Evolutionary conservation across 2,113 vertebrate species (phyloP), one percentile per base, ranked within the genome.

Genomic region (Perccottus glenii): DNA sequence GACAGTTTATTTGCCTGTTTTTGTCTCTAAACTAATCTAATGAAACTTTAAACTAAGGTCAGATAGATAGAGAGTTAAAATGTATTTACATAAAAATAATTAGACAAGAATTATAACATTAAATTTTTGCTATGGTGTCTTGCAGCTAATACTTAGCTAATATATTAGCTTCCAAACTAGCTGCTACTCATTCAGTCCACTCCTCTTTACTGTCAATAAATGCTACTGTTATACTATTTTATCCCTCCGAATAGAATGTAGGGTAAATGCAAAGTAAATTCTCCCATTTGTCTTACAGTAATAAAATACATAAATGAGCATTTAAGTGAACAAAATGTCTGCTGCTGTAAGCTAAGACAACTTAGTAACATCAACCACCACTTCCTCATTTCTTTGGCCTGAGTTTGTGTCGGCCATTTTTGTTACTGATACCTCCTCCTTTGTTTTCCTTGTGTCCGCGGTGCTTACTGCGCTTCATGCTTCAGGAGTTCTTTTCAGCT

Each of bases 401-500:
- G 19, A 49, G 63, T 11, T 9, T 15, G 45, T 19, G 15, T 40
- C 57, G 55, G 65, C 53, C 52, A 55, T 56, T 35, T 55, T 19
- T 33, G 46, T 16, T 33, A 64, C 52, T 56, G 56, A 32, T 85
- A 91, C 91, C 92, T 91, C 85, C 93, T 51, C 88, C 90, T 42
- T 87, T 92, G 58, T 96, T 94, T n/a, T 96, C 94, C 86, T 95
- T 96, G 9, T 92, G 70, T 0, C 90, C 90, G 1, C 94, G 94
- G 0, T 90, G 80, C 91, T 95, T 97, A 59, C 90, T 94, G 6
- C 95, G 93, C 84, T 96, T 96, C 95, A 97, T 97, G 82, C 83
- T 89, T 78, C 89, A 88, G 57, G 88, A 87, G 33, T 82, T 84
- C 85, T 85, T 88, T 88, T 81, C 87, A 0, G 85, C 73, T 91